Evolutionary conservation across 1,140 invertebrate genomes (phyloP).

Genomic region (Bombus consobrinus): DNA sequence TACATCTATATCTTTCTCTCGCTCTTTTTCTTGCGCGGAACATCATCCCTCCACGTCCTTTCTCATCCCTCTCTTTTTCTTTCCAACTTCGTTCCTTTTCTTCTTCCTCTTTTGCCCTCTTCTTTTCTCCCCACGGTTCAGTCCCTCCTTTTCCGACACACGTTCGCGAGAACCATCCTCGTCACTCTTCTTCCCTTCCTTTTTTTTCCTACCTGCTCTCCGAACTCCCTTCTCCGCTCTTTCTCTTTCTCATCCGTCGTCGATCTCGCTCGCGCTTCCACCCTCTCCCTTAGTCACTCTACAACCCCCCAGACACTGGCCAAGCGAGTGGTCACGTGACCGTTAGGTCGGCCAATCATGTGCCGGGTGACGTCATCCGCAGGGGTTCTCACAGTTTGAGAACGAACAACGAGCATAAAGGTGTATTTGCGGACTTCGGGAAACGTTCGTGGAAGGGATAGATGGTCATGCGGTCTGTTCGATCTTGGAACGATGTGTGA

Average conservation of each 20-base stretch:
- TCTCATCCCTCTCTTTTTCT: background rate
- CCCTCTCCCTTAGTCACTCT: constrained; percentile 55
- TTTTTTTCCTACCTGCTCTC: background rate
- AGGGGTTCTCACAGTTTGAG: constrained; percentile 63
- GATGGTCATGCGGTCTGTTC: constrained; percentile 48
- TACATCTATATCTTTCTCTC: constrained; percentile 34
- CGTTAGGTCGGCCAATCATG: constrained; percentile 64
- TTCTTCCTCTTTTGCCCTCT: background rate
- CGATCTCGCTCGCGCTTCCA: constrained; percentile 36
- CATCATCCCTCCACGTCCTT: constrained; percentile 12
- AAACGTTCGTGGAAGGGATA: constrained; percentile 52
- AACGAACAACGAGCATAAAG: constrained; percentile 40
- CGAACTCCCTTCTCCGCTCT: constrained; percentile 7
- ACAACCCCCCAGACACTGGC: constrained; percentile 64
- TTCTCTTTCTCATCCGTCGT: constrained; percentile 8
- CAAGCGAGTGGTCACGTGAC: constrained; percentile 68
- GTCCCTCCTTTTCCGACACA: constrained; percentile 41
- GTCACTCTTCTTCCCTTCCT: background rate
- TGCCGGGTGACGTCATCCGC: constrained; percentile 66
- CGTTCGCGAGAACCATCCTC: background rate
- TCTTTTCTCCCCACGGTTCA: background rate
- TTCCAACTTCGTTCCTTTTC: background rate
- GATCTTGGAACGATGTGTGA: constrained; percentile 62
- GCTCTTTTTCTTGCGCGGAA: constrained; percentile 28
- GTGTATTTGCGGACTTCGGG: constrained; percentile 55